Percentiles rank a stretch among this genome's conserved stretches.
Evolutionary conservation across 2,113 vertebrate species (phyloP).

Genomic region (Oryzias woworae): DNA sequence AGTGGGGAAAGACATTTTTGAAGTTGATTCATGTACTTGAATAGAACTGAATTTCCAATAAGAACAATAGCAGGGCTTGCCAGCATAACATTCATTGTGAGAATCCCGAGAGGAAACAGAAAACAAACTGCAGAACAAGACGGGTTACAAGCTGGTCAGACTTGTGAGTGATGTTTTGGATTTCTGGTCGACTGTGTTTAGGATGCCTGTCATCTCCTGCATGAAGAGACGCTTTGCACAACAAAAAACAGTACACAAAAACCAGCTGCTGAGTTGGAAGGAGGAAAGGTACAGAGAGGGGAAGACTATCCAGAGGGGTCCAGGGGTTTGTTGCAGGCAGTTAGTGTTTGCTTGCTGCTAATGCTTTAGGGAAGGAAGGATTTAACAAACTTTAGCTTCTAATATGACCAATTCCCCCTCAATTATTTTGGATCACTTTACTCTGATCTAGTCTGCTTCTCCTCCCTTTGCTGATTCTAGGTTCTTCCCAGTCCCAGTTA

Average conservation of each 20-base stretch:
- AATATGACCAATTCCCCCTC: conserved; percentile 17
- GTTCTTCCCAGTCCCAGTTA: conserved; percentile 32
- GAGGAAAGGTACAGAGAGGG: not conserved
- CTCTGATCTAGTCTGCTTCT: conserved; percentile 33
- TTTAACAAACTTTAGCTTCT: not conserved
- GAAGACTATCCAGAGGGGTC: not conserved
- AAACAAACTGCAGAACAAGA: conserved; percentile 4
- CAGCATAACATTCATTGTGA: no score
- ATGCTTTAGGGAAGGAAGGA: not conserved
- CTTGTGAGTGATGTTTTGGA: conserved; percentile 5
- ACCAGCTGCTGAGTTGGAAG: conserved; percentile 12
- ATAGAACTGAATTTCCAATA: no score
- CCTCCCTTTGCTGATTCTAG: not conserved
- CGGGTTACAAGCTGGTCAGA: conserved; percentile 3
- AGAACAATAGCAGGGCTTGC: no score
- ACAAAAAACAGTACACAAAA: conserved; percentile 23
- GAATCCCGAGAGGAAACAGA: no score
- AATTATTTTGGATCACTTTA: conserved; percentile 27
- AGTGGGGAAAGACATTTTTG: no score
- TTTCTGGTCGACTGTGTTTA: conserved; percentile 14
- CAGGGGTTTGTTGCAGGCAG: conserved; percentile 17
- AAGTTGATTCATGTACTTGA: no score
- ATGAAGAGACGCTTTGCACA: conserved; percentile 16
- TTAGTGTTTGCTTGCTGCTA: not conserved
- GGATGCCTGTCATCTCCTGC: conserved; percentile 23